Percentiles rank a stretch among this genome's conserved stretches.
Evolutionary conservation across 2,113 vertebrate species (phyloP).

Genomic region (Perca schrenkii): DNA sequence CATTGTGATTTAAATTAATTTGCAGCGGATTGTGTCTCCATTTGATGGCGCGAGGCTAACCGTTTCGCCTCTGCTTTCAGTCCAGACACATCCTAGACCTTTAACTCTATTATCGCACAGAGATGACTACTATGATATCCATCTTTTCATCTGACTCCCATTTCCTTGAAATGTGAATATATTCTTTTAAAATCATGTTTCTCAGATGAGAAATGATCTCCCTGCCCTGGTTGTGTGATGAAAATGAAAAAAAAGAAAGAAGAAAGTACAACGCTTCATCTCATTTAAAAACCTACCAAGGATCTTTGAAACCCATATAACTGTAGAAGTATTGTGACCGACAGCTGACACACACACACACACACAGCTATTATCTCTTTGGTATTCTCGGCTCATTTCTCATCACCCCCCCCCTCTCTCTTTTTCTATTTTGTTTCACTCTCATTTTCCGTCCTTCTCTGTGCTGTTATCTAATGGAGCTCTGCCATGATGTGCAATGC

Average conservation of each 20-base stretch:
- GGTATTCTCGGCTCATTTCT: conserved; percentile 60
- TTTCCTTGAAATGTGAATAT: neutral
- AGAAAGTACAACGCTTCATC: neutral
- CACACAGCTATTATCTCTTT: conserved; percentile 31
- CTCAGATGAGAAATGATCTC: neutral
- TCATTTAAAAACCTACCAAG: neutral
- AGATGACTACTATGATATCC: neutral
- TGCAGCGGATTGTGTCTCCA: no score
- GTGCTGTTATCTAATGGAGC: conserved; percentile 62
- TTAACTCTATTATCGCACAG: neutral
- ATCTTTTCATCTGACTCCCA: no score
- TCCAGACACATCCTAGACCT: neutral
- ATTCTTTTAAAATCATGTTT: neutral
- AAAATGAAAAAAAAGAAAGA: neutral
- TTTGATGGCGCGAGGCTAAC: neutral
- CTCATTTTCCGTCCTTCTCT: conserved; percentile 45
- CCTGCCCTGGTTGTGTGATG: neutral
- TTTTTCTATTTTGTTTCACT: conserved; percentile 46
- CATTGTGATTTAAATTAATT: no score
- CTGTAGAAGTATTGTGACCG: neutral
- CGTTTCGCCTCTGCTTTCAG: neutral
- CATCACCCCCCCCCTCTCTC: neutral
- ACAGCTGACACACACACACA: conserved; percentile 12
- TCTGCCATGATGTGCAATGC: conserved; percentile 42
- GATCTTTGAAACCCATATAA: neutral